These are phyloP conservation scores for Drosophila cardini DNA, from an alignment of 1,140 invertebrate species.

Conservation along the genomic window DNA sequence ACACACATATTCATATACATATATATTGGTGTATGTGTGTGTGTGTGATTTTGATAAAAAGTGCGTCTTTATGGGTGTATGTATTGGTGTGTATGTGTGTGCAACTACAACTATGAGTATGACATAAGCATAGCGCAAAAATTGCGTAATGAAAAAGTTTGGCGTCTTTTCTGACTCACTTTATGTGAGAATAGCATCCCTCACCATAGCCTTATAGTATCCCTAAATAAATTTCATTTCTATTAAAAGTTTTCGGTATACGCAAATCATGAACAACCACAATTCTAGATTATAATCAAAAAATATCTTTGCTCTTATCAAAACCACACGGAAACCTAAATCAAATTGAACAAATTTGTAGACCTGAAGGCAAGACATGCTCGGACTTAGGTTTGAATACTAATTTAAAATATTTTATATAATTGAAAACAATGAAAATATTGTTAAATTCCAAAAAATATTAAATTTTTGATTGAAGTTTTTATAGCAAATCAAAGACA, in stretches of 20 bases:
- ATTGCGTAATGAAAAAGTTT: constrained; percentile 82
- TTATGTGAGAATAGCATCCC: constrained; percentile 16
- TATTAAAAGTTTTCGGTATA: constrained; percentile 56
- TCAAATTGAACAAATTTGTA: neutral
- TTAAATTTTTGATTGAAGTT: neutral
- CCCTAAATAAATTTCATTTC: constrained; percentile 28
- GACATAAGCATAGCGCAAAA: constrained; percentile 60
- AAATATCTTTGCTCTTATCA: constrained; percentile 22
- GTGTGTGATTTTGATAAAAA: constrained; percentile 72
- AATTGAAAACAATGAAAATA: too few relatives aligned
- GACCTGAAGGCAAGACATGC: neutral
- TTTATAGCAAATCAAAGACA: constrained; percentile 20
- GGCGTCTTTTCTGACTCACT: constrained; percentile 47
- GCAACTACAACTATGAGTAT: constrained; percentile 42
- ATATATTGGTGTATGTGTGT: constrained; percentile 17
- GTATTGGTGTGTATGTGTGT: constrained; percentile 22
- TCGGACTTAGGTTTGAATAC: neutral
- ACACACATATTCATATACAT: constrained; percentile 15
- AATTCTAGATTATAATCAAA: constrained; percentile 55
- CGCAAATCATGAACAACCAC: constrained; percentile 65
- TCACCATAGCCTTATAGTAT: constrained; percentile 12
- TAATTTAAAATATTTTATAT: too few relatives aligned
- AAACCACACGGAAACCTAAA: neutral
- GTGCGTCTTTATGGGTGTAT: constrained; percentile 30
- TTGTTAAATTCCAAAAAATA: neutral